Evolutionary conservation across 2,113 vertebrate species (phyloP), one percentile per base, ranked within the genome.

Genomic region (Dasypus novemcinctus): DNA sequence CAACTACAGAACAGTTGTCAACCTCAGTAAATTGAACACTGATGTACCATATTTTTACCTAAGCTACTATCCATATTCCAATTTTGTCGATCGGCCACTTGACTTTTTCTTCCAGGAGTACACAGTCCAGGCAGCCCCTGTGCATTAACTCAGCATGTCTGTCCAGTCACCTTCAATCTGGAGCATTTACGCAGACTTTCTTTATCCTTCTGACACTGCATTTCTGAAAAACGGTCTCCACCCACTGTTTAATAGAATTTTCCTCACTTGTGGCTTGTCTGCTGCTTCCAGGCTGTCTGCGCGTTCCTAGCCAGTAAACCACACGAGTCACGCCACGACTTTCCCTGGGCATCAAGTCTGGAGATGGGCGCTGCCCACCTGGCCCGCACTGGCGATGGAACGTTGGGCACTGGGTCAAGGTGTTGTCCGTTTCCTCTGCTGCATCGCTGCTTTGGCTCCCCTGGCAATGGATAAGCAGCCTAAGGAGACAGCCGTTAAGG

Each of bases 291-390:
- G 23, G 7, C 14, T 27, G 43, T 7, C 17, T 31, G 25, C 36
- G 54, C 54, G 4, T 4, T 74, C 21, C 63, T 33, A 11, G 33
- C 31, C 36, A 6, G 57, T n/a, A 11, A 78, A 12, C 14, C 68
- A 14, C 36, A 6, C 2, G 29, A 2, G 7, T 1, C 2, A 25
- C 4, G 25, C 63, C 5, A 15, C 2, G 5, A 61, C 52, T 29
- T 59, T 15, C 7, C 15, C 52, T 1, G 4, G 43, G 29, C 17
- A 5, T 15, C 27, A 33, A 17, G 5, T 49, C 33, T 7, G 71
- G 68, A 52, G 69, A 43, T 12, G 0, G 1, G 43, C 5, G 0
- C 11, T 10, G 4, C 1, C 46, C 38, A 7, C 1, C 7, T 0
- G n/a, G 1, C 59, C 36, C 10, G 38, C 41, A 2, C 13, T n/a